Base-by-base conservation (phyloP, 2,113 vertebrate genomes). In the Empidonax traillii region DNA sequence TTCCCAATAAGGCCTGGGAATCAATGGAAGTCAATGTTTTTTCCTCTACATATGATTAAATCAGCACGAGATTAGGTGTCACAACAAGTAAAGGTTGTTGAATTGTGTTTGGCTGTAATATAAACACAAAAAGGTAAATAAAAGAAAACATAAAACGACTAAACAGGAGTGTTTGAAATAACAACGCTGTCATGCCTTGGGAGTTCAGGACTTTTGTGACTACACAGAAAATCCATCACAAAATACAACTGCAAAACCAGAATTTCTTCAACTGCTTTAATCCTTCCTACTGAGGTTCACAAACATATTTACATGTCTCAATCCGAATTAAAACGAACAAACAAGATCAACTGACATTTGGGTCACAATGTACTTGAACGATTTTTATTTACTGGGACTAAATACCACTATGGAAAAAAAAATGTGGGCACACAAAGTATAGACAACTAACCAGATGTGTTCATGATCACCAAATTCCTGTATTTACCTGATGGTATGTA, bases 401-500 rank as follows among this genome's bases (percentile, higher is more conserved):
- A 84, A 79, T 10, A 89, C 9, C 10, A 21, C 55, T 55, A 47
- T 4, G 25, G 79, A n/a, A 68, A 79, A 82, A 46, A 46, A 55
- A 76, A 76, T 27, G 0, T 7, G 63, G 71, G 93, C 65, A 95
- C 85, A 71, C 49, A 77, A 63, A 92, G 59, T 41, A 96, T 6
- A 90, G 65, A 94, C 28, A 91, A 90, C 87, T 91, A 71, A 87
- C 83, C 90, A 94, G 95, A 93, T 43, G 95, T 87, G 97, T 90
- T 94, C 9, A 71, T 81, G 95, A 27, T 88, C 78, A 95, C 86
- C 92, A 35, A 87, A 97, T 89, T 95, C 98, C 97, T 98, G 95
- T 97, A 97, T 98, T 99, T 99, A 99, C 99, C 99, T 99, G 99
- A 99, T 99, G 89, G 99, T 99, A 98, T 99, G 99, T 97, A 99